phyloP scores from a whole-genome alignment of 2,888 invertebrate species.

The Meta bourneti region DNA sequence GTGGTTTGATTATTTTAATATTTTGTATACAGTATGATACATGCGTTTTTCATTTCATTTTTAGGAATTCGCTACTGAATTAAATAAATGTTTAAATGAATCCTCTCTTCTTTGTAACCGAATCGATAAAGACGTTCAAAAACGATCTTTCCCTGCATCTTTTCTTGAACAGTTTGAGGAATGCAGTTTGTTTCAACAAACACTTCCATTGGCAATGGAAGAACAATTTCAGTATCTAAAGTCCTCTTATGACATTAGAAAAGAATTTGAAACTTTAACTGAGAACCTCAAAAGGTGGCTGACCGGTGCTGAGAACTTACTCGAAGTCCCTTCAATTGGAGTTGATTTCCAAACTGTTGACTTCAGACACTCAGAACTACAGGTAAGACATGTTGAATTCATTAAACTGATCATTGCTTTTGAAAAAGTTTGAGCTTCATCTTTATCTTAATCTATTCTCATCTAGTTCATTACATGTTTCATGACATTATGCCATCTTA shows the following conservation, averaged over 20 bases:
- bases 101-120: constrained; percentile 87
- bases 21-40: too few species aligned
- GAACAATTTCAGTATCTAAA: constrained; percentile 90
- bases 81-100: constrained; percentile 87
- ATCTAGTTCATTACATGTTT: background rate
- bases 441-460: background rate
- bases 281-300: constrained; percentile 64
- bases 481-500: background rate
- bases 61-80: constrained; percentile 84
- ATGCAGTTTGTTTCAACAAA: constrained; percentile 88
- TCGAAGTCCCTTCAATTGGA: constrained; percentile 87
- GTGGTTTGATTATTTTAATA: too few species aligned
- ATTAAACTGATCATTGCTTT: too few species aligned
- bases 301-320: constrained; percentile 71
- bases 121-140: constrained; percentile 85
- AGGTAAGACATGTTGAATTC: constrained; percentile 33
- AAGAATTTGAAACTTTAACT: constrained; percentile 62
- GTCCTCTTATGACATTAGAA: constrained; percentile 83
- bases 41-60: background rate
- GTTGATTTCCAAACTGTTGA: constrained; percentile 93
- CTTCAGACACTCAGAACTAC: constrained; percentile 77
- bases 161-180: constrained; percentile 92
- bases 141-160: constrained; percentile 88
- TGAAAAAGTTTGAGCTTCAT: too few species aligned
- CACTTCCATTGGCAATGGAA: constrained; percentile 89